Conservation (phyloP, 2,113 vertebrate species). For the Cololabis saira region DNA sequence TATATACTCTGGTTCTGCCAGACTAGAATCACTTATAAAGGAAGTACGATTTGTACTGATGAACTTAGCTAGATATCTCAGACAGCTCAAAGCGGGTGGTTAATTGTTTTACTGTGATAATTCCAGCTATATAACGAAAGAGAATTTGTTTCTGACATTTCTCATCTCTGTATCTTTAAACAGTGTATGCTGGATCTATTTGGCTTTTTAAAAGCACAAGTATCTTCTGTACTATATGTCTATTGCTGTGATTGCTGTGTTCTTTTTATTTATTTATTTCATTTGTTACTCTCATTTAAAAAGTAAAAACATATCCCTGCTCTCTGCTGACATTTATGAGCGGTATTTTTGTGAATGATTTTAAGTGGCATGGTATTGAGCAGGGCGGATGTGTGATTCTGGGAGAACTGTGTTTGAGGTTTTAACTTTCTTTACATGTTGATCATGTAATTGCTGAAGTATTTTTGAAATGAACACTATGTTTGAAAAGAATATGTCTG, state of each 20-base stretch:
- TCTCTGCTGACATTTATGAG: constrained; percentile 15
- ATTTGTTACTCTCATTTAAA: neutral
- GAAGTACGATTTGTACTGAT: constrained; percentile 21
- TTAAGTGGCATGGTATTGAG: constrained; percentile 47
- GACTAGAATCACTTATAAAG: constrained; percentile 24
- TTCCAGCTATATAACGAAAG: constrained; percentile 13
- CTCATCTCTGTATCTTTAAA: constrained; percentile 30
- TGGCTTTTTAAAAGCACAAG: constrained; percentile 72
- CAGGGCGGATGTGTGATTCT: constrained; percentile 33
- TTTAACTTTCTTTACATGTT: constrained; percentile 72
- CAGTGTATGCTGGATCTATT: constrained; percentile 41
- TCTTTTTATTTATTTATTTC: constrained; percentile 18
- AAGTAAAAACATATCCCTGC: neutral
- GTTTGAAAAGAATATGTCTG: constrained; percentile 24
- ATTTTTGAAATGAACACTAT: constrained; percentile 23
- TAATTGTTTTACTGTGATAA: constrained; percentile 16
- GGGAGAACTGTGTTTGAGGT: constrained; percentile 47
- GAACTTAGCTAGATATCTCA: constrained; percentile 20
- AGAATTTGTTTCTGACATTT: constrained; percentile 17
- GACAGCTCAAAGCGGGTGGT: constrained; percentile 19
- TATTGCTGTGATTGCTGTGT: constrained; percentile 31
- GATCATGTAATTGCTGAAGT: constrained; percentile 68
- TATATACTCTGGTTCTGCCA: constrained; percentile 18
- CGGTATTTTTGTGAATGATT: constrained; percentile 53
- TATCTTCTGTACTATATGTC: constrained; percentile 54